These are phyloP conservation scores for Nesidiocoris tenuis DNA, from an alignment of 2,888 invertebrate species.

Conservation along the genomic window DNA sequence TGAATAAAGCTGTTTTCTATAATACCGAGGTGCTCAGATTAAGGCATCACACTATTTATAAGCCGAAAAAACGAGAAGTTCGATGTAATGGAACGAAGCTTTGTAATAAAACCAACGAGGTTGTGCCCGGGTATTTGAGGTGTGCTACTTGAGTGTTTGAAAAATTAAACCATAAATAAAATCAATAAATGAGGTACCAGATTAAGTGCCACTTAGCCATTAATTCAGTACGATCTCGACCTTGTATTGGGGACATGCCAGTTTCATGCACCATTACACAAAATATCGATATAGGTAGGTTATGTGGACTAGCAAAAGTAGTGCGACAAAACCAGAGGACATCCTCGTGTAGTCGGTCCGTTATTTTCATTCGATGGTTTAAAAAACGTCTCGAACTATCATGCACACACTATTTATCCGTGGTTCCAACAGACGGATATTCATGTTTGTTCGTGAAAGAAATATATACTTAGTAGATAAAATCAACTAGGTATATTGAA, in stretches of 20 bases:
- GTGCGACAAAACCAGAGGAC: slow-evolving; percentile 31
- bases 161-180: slow-evolving; percentile 21
- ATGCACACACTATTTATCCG: slow-evolving; percentile 45
- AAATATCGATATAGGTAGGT: slow-evolving; percentile 37
- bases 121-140: slow-evolving; percentile 43
- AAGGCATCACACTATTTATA: slow-evolving; percentile 47
- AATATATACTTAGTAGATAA: not conserved
- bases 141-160: slow-evolving; percentile 42
- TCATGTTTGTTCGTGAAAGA: slow-evolving; percentile 17
- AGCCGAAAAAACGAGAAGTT: slow-evolving; percentile 42
- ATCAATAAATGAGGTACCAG: slow-evolving; percentile 33
- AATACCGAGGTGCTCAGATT: slow-evolving; percentile 49
- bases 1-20: slow-evolving; percentile 46
- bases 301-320: slow-evolving; percentile 42
- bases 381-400: slow-evolving; percentile 46
- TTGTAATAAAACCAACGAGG: slow-evolving; percentile 39
- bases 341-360: not conserved
- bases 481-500: slow-evolving; percentile 27
- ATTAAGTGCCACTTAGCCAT: slow-evolving; percentile 42
- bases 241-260: slow-evolving; percentile 45
- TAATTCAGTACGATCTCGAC: slow-evolving; percentile 32
- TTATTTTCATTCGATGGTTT: slow-evolving; percentile 1
- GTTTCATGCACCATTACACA: slow-evolving; percentile 46
- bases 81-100: slow-evolving; percentile 42
- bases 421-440: slow-evolving; percentile 32